Percentiles rank a stretch among this genome's conserved stretches.
Evolutionary conservation across 2,797 vertebrate species (phyloP).

Genomic region (Pseudochromis fuscus): DNA sequence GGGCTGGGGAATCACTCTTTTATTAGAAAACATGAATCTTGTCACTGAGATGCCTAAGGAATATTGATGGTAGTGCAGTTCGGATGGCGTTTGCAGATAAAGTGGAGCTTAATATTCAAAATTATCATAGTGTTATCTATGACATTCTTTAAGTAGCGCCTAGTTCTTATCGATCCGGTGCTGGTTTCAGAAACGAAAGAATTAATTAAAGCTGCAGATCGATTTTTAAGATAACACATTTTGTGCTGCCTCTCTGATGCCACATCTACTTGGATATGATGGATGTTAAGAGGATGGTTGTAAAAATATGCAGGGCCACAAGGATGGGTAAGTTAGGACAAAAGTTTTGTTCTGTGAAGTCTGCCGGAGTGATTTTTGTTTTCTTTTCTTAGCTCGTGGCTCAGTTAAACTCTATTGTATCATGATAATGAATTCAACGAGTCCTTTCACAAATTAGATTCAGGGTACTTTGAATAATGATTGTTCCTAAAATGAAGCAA

Average conservation of each 20-base stretch:
- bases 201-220: constrained; percentile 79
- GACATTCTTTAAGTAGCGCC: constrained; percentile 70
- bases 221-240: constrained; percentile 79
- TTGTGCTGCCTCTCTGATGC: constrained; percentile 66
- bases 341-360: constrained; percentile 57
- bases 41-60: constrained; percentile 72
- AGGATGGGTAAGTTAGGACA: constrained; percentile 42
- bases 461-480: constrained; percentile 57
- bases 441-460: constrained; percentile 53
- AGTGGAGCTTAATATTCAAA: constrained; percentile 81
- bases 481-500: constrained; percentile 51
- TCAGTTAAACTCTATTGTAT: constrained; percentile 45
- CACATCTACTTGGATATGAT: constrained; percentile 71
- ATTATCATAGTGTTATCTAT: constrained; percentile 80
- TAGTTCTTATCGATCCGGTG: constrained; percentile 70
- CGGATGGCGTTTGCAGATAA: constrained; percentile 79
- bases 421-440: constrained; percentile 48
- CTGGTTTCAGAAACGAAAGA: constrained; percentile 76
- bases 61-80: constrained; percentile 76
- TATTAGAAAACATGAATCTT: constrained; percentile 85
- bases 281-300: constrained; percentile 71
- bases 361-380: constrained; percentile 27
- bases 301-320: constrained; percentile 55
- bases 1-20: constrained; percentile 73
- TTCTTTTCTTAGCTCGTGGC: constrained; percentile 36